Percentiles rank a stretch among this genome's conserved stretches.
Evolutionary conservation across 2,888 invertebrate genomes (phyloP).

Genomic region (Limnephilus rhombicus): DNA sequence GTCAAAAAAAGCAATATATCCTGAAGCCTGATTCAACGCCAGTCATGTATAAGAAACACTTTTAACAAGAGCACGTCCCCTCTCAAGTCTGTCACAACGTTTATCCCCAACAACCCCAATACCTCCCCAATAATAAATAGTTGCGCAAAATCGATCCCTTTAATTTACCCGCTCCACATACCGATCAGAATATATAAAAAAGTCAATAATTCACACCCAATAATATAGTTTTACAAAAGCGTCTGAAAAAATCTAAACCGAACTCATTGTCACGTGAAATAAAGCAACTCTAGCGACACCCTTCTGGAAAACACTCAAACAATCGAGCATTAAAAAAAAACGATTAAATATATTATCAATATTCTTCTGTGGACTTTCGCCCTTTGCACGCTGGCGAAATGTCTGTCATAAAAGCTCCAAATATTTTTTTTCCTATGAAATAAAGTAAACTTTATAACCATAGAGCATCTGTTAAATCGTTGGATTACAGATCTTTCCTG

Average conservation of each 20-base stretch:
- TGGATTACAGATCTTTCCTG: constrained; percentile 16
- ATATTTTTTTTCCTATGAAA: constrained; percentile 23
- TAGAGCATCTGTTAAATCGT: not conserved
- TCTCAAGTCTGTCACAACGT: constrained; percentile 38
- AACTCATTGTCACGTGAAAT: constrained; percentile 36
- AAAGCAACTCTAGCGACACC: constrained; percentile 22
- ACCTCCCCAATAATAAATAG: constrained; percentile 5
- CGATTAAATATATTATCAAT: constrained; percentile 36
- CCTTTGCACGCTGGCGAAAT: constrained; percentile 13
- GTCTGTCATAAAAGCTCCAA: constrained; percentile 34
- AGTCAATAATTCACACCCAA: constrained; percentile 61
- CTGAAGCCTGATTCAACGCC: not conserved
- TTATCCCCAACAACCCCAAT: constrained; percentile 16
- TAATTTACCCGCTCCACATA: constrained; percentile 49
- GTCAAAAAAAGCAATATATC: not conserved
- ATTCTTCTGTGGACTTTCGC: constrained; percentile 21
- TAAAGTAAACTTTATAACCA: not conserved
- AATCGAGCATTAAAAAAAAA: constrained; percentile 28
- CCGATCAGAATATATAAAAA: constrained; percentile 34
- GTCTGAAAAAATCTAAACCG: constrained; percentile 43
- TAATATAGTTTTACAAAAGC: constrained; percentile 50
- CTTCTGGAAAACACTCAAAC: constrained; percentile 30
- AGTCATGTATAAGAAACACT: constrained; percentile 7
- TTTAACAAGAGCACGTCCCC: constrained; percentile 26
- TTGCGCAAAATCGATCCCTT: constrained; percentile 44